phyloP scores from a whole-genome alignment of 2,797 vertebrate genomes.

The Pygocentrus nattereri region DNA sequence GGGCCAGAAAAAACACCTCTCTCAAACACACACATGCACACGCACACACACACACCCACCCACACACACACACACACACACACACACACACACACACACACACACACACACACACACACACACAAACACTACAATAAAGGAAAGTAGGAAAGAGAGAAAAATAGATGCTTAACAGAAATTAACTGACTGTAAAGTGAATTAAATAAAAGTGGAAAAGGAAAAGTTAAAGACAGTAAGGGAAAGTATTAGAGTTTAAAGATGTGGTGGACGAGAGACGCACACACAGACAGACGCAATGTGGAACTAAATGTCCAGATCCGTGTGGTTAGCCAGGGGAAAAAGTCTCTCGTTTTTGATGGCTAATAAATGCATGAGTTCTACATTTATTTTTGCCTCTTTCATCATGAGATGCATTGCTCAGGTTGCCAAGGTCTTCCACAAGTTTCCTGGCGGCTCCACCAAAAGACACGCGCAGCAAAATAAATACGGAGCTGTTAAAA shows the following conservation, averaged over 20 bases:
- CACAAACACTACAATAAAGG: constrained; percentile 14
- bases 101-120: constrained; percentile 56
- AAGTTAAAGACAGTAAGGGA: background rate
- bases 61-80: constrained; percentile 33
- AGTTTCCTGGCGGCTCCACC: constrained; percentile 68
- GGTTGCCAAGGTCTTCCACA: constrained; percentile 80
- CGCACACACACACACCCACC: constrained; percentile 54
- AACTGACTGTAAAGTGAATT: constrained; percentile 8
- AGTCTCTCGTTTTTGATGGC: constrained; percentile 73
- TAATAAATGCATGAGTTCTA: constrained; percentile 82
- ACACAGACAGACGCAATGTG: constrained; percentile 27
- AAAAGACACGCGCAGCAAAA: constrained; percentile 79
- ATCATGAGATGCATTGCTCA: constrained; percentile 78
- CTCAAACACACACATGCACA: constrained; percentile 37
- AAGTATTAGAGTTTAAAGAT: background rate
- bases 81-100: constrained; percentile 35
- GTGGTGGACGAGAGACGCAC: constrained; percentile 51
- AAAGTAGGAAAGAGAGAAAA: constrained; percentile 51
- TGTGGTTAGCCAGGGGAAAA: constrained; percentile 64
- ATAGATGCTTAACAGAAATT: constrained; percentile 49
- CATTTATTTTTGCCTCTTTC: constrained; percentile 82
- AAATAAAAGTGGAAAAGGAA: constrained; percentile 38
- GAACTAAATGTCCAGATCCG: constrained; percentile 62
- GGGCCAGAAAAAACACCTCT: constrained; percentile 62
- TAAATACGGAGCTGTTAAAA: constrained; percentile 46